Conservation (phyloP, 2,888 invertebrate genomes). For the Bedellia somnulentella region DNA sequence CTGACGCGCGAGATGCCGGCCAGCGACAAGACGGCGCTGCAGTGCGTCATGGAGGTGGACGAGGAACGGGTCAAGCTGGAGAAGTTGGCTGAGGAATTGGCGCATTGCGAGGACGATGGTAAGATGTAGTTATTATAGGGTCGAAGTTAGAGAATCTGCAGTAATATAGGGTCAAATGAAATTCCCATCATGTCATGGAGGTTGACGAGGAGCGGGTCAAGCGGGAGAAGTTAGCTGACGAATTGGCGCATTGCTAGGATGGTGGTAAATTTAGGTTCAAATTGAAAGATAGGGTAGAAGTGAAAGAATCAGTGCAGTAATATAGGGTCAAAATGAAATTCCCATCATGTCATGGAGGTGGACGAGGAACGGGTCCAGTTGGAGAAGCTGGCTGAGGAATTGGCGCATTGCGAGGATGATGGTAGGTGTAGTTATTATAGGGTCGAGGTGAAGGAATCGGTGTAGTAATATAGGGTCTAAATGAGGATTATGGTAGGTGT, state of each 20-base stretch:
- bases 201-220: slow-evolving; percentile 93
- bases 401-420: slow-evolving; percentile 85
- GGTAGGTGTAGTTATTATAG: too few relatives aligned
- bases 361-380: slow-evolving; percentile 90
- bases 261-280: slow-evolving; percentile 67
- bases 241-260: slow-evolving; percentile 81
- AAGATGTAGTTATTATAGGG: slow-evolving; percentile 13
- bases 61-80: slow-evolving; percentile 90
- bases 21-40: slow-evolving; percentile 92
- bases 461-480: too few relatives aligned
- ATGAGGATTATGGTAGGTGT: too few relatives aligned
- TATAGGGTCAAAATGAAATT: too few relatives aligned
- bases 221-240: slow-evolving; percentile 90
- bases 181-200: slow-evolving; percentile 97
- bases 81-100: slow-evolving; percentile 86
- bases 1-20: slow-evolving; percentile 97
- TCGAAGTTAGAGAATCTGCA: too few relatives aligned
- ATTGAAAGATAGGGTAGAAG: too few relatives aligned
- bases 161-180: slow-evolving; percentile 96
- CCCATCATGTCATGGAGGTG: slow-evolving; percentile 99
- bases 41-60: slow-evolving; percentile 98
- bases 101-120: slow-evolving; percentile 86
- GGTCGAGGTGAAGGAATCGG: too few relatives aligned
- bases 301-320: too few relatives aligned
- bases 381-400: slow-evolving; percentile 88